Evolutionary conservation across 2,797 vertebrate species (phyloP).

Genomic region (Perodicticus potto): DNA sequence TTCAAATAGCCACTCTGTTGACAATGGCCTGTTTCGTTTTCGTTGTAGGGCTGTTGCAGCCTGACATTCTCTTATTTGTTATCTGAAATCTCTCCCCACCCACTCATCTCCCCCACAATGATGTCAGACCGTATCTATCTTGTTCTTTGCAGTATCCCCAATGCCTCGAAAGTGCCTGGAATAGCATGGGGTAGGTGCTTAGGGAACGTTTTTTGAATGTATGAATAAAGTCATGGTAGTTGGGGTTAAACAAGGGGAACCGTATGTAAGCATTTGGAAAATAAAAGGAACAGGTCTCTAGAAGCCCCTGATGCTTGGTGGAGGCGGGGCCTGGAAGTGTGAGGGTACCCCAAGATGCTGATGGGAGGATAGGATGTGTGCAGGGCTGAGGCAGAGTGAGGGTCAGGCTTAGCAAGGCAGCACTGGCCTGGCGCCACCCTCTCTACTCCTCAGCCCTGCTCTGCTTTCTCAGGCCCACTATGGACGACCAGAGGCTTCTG

Average conservation of each 20-base stretch:
- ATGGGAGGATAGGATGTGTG: rapidly evolving
- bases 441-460: rapidly evolving
- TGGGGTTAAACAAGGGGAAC: neutral
- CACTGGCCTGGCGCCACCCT: neutral
- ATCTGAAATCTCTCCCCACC: neutral
- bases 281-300: neutral
- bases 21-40: neutral
- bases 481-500: neutral
- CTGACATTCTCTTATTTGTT: neutral
- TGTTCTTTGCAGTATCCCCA: neutral
- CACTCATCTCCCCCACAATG: neutral
- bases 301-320: neutral
- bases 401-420: neutral
- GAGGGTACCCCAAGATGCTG: neutral
- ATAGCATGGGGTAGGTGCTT: neutral
- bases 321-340: neutral
- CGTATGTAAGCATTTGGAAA: neutral
- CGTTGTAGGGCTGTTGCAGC: neutral
- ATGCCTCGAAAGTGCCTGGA: neutral
- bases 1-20: too few species aligned
- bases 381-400: neutral
- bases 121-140: neutral
- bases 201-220: neutral
- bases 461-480: rapidly evolving
- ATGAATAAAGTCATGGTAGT: neutral